Evolutionary conservation across 2,888 invertebrate genomes (phyloP).

Genomic region (Synergus laeviventris): DNA sequence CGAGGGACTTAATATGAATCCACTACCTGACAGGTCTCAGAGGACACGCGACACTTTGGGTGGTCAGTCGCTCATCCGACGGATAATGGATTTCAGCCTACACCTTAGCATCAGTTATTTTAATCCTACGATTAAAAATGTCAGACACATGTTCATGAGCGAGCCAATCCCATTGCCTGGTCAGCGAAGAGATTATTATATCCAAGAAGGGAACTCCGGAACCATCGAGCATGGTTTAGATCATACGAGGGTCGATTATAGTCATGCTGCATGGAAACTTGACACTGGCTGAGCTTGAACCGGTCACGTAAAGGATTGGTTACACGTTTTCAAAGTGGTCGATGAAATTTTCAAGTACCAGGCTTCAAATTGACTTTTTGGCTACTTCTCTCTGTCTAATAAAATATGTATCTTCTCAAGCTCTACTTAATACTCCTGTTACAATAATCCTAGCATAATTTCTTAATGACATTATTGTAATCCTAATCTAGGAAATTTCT

Average conservation of each 20-base stretch:
- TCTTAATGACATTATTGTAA: too few relatives aligned
- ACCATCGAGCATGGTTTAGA: conserved; percentile 53
- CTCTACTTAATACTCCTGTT: too few relatives aligned
- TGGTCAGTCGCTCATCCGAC: conserved; percentile 65
- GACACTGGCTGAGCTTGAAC: conserved; percentile 21
- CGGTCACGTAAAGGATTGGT: neutral
- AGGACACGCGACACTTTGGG: conserved; percentile 69
- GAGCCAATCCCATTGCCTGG: conserved; percentile 56
- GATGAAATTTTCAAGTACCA: neutral
- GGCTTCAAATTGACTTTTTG: neutral
- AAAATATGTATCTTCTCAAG: too few relatives aligned
- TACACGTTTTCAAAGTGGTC: neutral
- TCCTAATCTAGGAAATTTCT: too few relatives aligned
- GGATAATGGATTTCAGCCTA: conserved; percentile 68
- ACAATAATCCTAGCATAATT: too few relatives aligned
- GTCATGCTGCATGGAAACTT: conserved; percentile 7
- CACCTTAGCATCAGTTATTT: conserved; percentile 73
- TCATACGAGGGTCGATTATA: conserved; percentile 35
- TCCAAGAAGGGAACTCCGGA: conserved; percentile 53
- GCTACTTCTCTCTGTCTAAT: neutral
- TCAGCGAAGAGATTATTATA: conserved; percentile 66
- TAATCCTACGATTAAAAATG: conserved; percentile 74
- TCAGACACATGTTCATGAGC: conserved; percentile 72
- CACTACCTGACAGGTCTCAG: conserved; percentile 49
- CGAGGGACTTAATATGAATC: conserved; percentile 46